Conservation (phyloP, 2,888 invertebrate species). For the Anaspis maculata region DNA sequence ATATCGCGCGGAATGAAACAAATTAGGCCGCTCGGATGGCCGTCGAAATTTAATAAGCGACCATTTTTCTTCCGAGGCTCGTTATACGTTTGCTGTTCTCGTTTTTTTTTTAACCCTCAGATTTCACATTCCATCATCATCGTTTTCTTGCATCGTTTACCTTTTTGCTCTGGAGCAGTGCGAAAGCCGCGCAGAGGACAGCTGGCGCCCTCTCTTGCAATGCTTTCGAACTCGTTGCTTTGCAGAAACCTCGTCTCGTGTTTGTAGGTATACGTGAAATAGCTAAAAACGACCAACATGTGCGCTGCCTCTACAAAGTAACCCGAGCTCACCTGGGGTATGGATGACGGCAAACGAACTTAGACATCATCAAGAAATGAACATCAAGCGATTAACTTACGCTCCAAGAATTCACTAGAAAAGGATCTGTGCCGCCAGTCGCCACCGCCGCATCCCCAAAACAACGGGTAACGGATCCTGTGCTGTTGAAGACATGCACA, state of each 20-base stretch:
- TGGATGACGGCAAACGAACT: too few species aligned
- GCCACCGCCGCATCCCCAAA: too few species aligned
- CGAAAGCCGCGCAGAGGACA: too few species aligned
- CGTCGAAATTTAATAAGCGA: constrained; percentile 13
- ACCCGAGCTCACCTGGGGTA: too few species aligned
- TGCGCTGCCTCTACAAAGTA: too few species aligned
- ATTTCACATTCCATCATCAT: too few species aligned
- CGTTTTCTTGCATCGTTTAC: too few species aligned
- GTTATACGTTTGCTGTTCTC: not conserved
- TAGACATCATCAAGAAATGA: constrained; percentile 11
- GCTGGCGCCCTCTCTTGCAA: not conserved
- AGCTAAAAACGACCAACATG: too few species aligned
- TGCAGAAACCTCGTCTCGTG: constrained; percentile 8
- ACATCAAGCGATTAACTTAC: constrained; percentile 18
- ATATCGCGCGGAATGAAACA: constrained; percentile 15
- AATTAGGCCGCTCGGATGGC: constrained; percentile 14
- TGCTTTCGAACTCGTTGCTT: not conserved
- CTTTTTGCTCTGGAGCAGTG: not conserved
- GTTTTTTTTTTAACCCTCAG: not conserved
- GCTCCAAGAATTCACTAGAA: constrained; percentile 16
- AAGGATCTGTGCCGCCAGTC: too few species aligned
- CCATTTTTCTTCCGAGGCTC: constrained; percentile 14
- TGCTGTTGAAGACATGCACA: too few species aligned
- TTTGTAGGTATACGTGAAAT: too few species aligned
- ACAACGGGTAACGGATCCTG: too few species aligned